Evolutionary conservation across 2,797 vertebrate genomes (phyloP), one percentile per base, ranked within the genome.

Genomic region (Hypotaenidia philippensis): DNA sequence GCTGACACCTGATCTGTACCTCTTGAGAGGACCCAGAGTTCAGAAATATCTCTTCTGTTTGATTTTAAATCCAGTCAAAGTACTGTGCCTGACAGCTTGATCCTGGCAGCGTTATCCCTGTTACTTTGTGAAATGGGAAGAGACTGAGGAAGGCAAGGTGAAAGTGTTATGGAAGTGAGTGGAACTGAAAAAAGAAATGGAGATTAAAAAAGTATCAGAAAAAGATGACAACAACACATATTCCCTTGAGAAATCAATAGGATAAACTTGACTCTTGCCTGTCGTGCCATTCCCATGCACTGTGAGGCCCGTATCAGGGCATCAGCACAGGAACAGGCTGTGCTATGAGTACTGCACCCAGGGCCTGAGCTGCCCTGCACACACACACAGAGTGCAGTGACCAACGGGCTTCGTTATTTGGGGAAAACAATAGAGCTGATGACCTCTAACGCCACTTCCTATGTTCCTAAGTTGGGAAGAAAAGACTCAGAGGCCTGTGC

Each of bases 321-420:
- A 26, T 3, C 32, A 13, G 63, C 6, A 40, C 45, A 70, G 57
- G 32, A 79, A 38, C 1, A 32, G 11, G 14, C 40, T 59, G 59
- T 27, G 2, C 41, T 31, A 5, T 4, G 1, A 15, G 29, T 10
- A 32, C 25, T 29, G 26, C 20, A 26, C 31, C 45, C 36, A 4
- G 32, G 27, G 20, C 17, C 40, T 23, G 41, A 50, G 82, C 25
- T 44, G 49, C 31, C 59, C 40, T 12, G 5, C 2, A 19, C n/a
- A 25, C 3, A n/a, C 6, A n/a, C 6, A 53, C 11, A 11, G 0
- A 3, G 27, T 1, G 60, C 4, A 31, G 45, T 6, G 59, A 32
- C n/a, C 53, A 80, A 40, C 1, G 2, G 22, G 18, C 5, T 18
- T 9, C 11, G n/a, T 23, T 38, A 4, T 20, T 5, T 8, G 13